Evolutionary conservation across 1,140 invertebrate species (phyloP).

Genomic region (Rhyacophila brunnea): DNA sequence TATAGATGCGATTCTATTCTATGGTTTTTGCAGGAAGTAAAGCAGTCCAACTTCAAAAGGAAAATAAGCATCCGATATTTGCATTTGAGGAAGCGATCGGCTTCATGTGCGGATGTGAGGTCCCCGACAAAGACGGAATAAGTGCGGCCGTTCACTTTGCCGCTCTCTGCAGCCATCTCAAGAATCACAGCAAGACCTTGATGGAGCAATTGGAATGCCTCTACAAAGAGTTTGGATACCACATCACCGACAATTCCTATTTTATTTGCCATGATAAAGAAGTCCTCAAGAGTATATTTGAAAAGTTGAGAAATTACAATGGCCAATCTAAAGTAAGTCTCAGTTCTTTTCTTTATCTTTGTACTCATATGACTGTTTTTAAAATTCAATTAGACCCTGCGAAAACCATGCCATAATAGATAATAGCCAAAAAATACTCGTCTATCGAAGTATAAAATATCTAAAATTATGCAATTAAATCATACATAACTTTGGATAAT

Average conservation of each 20-base stretch:
- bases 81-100: slow-evolving; percentile 95
- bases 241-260: slow-evolving; percentile 85
- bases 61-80: slow-evolving; percentile 80
- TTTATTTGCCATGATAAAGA: slow-evolving; percentile 79
- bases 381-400: no score
- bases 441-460: no score
- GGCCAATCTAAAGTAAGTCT: slow-evolving; percentile 63
- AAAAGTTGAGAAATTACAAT: slow-evolving; percentile 75
- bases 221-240: slow-evolving; percentile 83
- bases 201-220: slow-evolving; percentile 76
- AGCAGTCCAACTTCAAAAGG: slow-evolving; percentile 67
- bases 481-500: no score
- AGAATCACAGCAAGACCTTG: slow-evolving; percentile 65
- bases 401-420: no score
- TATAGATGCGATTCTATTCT: no score
- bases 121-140: slow-evolving; percentile 96
- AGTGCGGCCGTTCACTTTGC: slow-evolving; percentile 78
- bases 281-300: slow-evolving; percentile 76
- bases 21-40: slow-evolving; percentile 70
- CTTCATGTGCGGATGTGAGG: slow-evolving; percentile 86
- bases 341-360: neutral
- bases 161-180: slow-evolving; percentile 77
- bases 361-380: no score
- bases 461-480: no score
- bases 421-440: no score